Evolutionary conservation across 2,888 invertebrate genomes (phyloP).

Genomic region (Spicauda simplicius): DNA sequence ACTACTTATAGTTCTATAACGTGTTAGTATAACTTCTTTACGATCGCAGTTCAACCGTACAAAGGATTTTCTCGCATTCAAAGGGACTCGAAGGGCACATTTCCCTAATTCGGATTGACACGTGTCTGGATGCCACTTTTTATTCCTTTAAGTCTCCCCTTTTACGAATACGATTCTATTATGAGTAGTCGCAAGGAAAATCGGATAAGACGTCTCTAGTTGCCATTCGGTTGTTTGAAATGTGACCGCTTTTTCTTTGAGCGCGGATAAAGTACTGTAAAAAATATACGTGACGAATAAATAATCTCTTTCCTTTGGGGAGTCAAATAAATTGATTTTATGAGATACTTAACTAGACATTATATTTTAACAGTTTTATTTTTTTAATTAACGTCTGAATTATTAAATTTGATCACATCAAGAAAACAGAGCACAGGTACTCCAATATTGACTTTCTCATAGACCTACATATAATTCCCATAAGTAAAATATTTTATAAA

Average conservation of each 20-base stretch:
- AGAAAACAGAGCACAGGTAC: neutral
- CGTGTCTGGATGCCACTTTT: constrained; percentile 36
- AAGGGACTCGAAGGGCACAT: constrained; percentile 36
- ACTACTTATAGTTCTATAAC: neutral
- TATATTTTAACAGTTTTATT: no score
- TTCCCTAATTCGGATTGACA: constrained; percentile 37
- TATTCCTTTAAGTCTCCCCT: constrained; percentile 35
- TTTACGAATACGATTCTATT: constrained; percentile 35
- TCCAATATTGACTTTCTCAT: no score
- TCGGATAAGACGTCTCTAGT: constrained; percentile 26
- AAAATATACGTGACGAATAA: no score
- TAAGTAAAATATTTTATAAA: no score
- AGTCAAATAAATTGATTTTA: no score
- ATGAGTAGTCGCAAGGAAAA: constrained; percentile 28
- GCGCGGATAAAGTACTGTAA: neutral
- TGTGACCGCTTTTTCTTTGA: constrained; percentile 8
- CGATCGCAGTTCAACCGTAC: constrained; percentile 24
- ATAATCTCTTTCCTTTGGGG: no score
- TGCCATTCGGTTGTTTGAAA: constrained; percentile 10
- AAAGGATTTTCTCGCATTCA: constrained; percentile 31
- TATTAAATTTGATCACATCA: neutral
- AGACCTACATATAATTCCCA: no score
- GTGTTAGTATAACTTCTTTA: constrained; percentile 30
- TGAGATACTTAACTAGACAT: no score
- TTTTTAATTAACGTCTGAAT: no score